Base-by-base conservation (phyloP, 2,888 invertebrate genomes). In the Amblyteles armatorius region DNA sequence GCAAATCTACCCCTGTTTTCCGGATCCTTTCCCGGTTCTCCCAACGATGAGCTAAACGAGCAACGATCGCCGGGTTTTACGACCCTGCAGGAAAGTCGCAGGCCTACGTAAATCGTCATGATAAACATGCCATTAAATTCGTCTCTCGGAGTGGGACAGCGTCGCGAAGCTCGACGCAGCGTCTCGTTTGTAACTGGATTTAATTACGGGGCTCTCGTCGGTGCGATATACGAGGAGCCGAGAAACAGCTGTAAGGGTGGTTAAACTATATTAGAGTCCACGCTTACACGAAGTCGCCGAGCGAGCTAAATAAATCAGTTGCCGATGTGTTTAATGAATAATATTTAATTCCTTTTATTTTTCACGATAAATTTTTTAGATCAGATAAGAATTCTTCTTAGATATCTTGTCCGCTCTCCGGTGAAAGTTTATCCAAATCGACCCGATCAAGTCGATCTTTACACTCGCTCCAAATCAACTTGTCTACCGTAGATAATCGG, bases 111-210 rank as follows among this genome's bases (percentile, higher is more conserved):
- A 83, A 83, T 83, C 74, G 74, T 83, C 73, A 69, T 79, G 83
- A 79, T 52, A 63, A 79, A 81, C 68, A 78, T 44, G 63, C 73
- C 74, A 74, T 83, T 79, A 79, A 83, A 71, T 83, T 83, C 74
- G 63, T 63, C 69, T 68, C 33, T 44, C 44, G 13, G 44, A 36
- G 44, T 29, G 50, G 7, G 22, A 63, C 9, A 26, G 36, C 22
- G 22, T 40, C 68, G n/a, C 69, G 44, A 44, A 60, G 19, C 77
- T 2, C 57, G 68, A 33, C 52, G 60, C 69, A n/a, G 57, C 40
- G 73, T 79, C 55, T 71, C 68, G 78, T 73, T 78, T 78, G 65
- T 57, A 78, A 82, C 63, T 55, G 55, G 74, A 33, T 83, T 79
- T 79, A 83, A 79, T 83, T 79, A 74, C 74, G 57, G n/a, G 33